These are phyloP conservation scores for Drosophila bocqueti DNA, from an alignment of 1,140 invertebrate genomes.

Conservation along the genomic window DNA sequence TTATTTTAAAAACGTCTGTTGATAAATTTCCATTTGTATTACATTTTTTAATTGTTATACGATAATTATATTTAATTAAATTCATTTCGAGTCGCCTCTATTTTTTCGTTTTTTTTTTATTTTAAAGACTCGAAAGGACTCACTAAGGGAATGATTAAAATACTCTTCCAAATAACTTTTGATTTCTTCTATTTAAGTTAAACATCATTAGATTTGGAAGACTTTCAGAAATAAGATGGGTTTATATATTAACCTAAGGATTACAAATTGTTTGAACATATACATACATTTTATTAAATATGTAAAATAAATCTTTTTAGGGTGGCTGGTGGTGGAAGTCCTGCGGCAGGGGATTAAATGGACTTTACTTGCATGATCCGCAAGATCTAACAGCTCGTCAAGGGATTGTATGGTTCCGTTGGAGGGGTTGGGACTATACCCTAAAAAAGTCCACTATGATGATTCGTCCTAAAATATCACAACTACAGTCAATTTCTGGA, in stretches of 20 bases:
- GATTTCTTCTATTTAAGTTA: too few species aligned
- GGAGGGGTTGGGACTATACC: constrained; percentile 97
- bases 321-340: constrained; percentile 98
- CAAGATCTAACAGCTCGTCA: constrained; percentile 95
- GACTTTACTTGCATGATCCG: constrained; percentile 94
- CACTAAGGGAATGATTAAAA: too few species aligned
- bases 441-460: constrained; percentile 95
- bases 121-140: too few species aligned
- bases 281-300: constrained; percentile 14
- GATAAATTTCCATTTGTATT: too few species aligned
- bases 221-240: background rate
- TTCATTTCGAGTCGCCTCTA: too few species aligned
- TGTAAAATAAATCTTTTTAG: constrained; percentile 57
- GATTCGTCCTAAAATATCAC: constrained; percentile 89
- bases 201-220: background rate
- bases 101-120: too few species aligned
- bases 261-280: background rate
- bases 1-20: too few species aligned
- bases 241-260: background rate
- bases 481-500: constrained; percentile 58
- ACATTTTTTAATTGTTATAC: too few species aligned
- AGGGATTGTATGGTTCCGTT: constrained; percentile 97
- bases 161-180: too few species aligned
- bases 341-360: constrained; percentile 94
- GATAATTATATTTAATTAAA: too few species aligned